Conservation (phyloP, 35 echinoderm and acorn worm species). For the Ptychodera flava region DNA sequence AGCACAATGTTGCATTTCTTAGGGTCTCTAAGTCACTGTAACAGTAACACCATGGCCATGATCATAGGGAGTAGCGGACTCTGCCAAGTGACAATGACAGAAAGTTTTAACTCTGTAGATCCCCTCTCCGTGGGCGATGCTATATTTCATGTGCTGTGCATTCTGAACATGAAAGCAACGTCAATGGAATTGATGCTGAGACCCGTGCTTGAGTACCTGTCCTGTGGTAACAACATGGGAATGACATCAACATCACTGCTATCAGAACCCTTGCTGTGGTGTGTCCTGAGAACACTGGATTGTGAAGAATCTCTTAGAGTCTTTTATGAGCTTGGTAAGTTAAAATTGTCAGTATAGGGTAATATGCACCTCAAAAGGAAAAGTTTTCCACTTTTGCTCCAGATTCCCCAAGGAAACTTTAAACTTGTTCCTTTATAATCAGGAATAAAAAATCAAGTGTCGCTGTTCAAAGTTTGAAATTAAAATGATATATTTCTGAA, state of each 20-base stretch:
- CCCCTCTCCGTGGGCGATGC: conserved; percentile 61
- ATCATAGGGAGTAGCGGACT: conserved; percentile 42
- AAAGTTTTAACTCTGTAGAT: conserved; percentile 29
- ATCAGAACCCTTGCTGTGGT: conserved; percentile 90
- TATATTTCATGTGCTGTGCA: conserved; percentile 85
- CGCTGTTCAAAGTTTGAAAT: too few species aligned
- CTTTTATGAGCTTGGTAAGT: conserved; percentile 94
- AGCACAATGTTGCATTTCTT: conserved; percentile 69
- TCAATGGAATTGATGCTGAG: conserved; percentile 59
- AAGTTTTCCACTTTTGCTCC: too few species aligned
- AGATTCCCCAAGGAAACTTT: too few species aligned
- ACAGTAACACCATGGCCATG: conserved; percentile 71
- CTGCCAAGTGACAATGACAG: conserved; percentile 22
- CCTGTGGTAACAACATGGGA: not conserved
- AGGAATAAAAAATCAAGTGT: too few species aligned
- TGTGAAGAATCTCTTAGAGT: conserved; percentile 39
- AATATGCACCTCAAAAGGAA: too few species aligned
- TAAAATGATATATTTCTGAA: not conserved
- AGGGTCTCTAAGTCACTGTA: conserved; percentile 57
- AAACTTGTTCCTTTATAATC: too few species aligned
- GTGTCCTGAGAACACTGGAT: conserved; percentile 51
- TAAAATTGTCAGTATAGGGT: not conserved
- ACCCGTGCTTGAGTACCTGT: conserved; percentile 60
- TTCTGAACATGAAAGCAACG: conserved; percentile 56
- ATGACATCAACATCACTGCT: conserved; percentile 28